A percentile compares a stretch with the other conserved stretches of the same genome.
Evolutionary conservation across 2,888 invertebrate genomes (phyloP).

Genomic region (Protodeltote pygarga): DNA sequence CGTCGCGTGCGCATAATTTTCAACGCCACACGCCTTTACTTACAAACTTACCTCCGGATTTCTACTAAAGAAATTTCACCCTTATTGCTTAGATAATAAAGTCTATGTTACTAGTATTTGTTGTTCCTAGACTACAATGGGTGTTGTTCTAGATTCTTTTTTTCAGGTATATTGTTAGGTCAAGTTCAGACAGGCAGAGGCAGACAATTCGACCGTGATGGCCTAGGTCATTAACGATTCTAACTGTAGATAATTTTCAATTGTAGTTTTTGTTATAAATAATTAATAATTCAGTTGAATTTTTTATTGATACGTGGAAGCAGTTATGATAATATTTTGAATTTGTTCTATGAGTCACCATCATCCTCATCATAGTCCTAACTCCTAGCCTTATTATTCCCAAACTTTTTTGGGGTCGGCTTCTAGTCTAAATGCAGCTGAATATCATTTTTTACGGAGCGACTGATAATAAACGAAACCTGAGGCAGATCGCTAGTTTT

Average conservation of each 20-base stretch:
- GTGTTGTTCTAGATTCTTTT: slow-evolving; percentile 48
- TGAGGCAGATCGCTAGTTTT: too few relatives aligned
- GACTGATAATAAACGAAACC: too few relatives aligned
- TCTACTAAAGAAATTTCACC: slow-evolving; percentile 18
- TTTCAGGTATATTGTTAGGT: slow-evolving; percentile 56
- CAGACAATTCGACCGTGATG: slow-evolving; percentile 54
- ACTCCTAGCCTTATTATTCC: too few relatives aligned
- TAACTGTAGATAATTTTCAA: slow-evolving; percentile 36
- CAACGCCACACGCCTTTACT: slow-evolving; percentile 29
- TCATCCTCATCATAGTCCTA: neutral
- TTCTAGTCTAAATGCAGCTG: too few relatives aligned
- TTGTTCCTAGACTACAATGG: slow-evolving; percentile 41
- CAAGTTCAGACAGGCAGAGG: slow-evolving; percentile 66
- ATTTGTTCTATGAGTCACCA: neutral
- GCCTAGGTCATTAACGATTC: slow-evolving; percentile 40
- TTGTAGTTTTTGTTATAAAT: slow-evolving; percentile 29
- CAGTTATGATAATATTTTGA: neutral
- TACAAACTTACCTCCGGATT: slow-evolving; percentile 28
- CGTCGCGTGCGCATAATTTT: slow-evolving; percentile 63
- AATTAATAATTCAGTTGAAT: neutral
- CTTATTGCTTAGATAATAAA: slow-evolving; percentile 5
- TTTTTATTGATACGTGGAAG: neutral
- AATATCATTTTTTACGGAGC: too few relatives aligned
- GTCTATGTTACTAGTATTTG: neutral
- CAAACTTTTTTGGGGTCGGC: too few relatives aligned